Base-by-base conservation (phyloP, 2,888 invertebrate species). In the Timandra comae region DNA sequence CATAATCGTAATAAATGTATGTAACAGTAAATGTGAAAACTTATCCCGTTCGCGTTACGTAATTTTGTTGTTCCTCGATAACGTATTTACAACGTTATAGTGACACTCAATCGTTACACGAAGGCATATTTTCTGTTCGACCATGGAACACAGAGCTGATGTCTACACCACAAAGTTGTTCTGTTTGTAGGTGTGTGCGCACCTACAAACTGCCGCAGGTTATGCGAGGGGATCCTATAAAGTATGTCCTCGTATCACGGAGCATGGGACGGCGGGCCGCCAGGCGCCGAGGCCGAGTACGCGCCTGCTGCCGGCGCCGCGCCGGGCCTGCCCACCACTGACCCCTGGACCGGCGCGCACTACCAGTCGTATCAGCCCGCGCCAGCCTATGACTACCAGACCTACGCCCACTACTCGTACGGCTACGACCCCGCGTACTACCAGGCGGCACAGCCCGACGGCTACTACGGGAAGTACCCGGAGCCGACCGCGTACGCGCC, bases 81-180 rank as follows among this genome's bases (percentile, higher is more conserved):
- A 72, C 64, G 56, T 63, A 68, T 68, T 70, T 65, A 69, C 66
- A 54, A 61, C 68, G 67, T 71, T 62, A 16, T 6, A 5, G 16
- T 16, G 16, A 16, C 67, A 67, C 65, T 72, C 53, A 61, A 62
- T 50, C 51, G 35, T 62, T 59, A 59, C 57, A 62, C 64, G 64
- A 74, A 67, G 71, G 63, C 54, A 56, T 63, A 60, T 61, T 62
- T 63, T 10, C 9, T 5, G 6, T 24, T 6, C 71, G 60, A 68
- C 65, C 66, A 69, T 25, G 34, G 29, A 41, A 49, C 57, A 60
- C 66, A 74, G 81, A 82, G 62, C 77, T 77, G 84, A 70, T 79
- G 71, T 80, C 82, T 86, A 89, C 89, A 89, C 89, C 88, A 80
- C 87, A 87, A 84, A 89, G 89, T 89, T 89, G 75, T 89, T 89